These are phyloP conservation scores for Anseranas semipalmata DNA, from an alignment of 2,113 vertebrate species.

Conservation along the genomic window DNA sequence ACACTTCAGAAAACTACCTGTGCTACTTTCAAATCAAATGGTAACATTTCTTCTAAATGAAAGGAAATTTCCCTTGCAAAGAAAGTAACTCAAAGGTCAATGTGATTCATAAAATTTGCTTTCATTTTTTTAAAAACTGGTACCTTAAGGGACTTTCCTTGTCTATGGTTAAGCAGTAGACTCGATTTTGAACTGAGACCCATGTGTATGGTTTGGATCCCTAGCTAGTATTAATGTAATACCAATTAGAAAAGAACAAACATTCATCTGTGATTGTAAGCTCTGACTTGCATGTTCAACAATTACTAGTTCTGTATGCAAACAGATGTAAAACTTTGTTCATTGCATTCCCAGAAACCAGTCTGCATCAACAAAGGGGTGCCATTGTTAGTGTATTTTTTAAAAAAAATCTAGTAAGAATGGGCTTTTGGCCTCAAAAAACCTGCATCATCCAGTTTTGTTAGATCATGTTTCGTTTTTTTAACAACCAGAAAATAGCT, in stretches of 20 bases:
- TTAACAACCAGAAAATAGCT: background rate
- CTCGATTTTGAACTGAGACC: background rate
- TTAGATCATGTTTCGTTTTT: background rate
- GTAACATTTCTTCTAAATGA: slow-evolving; percentile 5
- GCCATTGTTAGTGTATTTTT: background rate
- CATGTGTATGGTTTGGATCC: background rate
- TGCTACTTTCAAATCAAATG: background rate
- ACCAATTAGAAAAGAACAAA: background rate
- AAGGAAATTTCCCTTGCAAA: slow-evolving; percentile 36
- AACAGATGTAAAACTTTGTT: background rate
- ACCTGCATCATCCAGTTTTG: background rate
- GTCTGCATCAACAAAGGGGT: background rate
- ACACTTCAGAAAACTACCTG: background rate
- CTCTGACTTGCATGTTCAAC: background rate
- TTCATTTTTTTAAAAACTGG: background rate
- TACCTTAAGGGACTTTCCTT: background rate
- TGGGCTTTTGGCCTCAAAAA: slow-evolving; percentile 8
- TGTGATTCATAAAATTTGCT: slow-evolving; percentile 1
- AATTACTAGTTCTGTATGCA: background rate
- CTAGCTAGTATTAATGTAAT: background rate
- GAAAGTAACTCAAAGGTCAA: slow-evolving; percentile 10
- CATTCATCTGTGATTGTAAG: background rate
- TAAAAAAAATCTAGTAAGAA: background rate
- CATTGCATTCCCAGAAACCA: background rate
- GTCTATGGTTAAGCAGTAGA: background rate